Conservation (phyloP, 2,888 invertebrate genomes). For the Idaea aversata region DNA sequence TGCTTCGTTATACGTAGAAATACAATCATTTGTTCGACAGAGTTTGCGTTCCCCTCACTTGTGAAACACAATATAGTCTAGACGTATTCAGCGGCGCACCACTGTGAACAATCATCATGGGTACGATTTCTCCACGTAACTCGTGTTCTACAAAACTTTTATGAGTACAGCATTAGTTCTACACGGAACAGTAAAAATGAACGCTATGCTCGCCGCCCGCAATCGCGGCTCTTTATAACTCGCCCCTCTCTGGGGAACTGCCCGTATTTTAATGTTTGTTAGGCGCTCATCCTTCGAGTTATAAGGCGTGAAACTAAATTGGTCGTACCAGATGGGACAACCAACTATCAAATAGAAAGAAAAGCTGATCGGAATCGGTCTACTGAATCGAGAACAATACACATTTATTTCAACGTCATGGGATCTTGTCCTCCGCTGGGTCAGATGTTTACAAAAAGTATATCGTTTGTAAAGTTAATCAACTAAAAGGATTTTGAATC, state of each 20-base stretch:
- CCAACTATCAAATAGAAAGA: slow-evolving; percentile 27
- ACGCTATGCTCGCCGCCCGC: slow-evolving; percentile 17
- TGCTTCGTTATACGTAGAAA: slow-evolving; percentile 30
- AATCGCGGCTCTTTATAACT: slow-evolving; percentile 26
- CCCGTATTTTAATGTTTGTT: slow-evolving; percentile 29
- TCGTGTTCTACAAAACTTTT: slow-evolving; percentile 24
- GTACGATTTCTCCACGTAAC: slow-evolving; percentile 26
- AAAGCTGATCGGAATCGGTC: slow-evolving; percentile 29
- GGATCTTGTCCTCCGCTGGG: slow-evolving; percentile 30
- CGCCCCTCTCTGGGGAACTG: slow-evolving; percentile 17
- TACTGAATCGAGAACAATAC: slow-evolving; percentile 29
- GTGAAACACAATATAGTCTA: slow-evolving; percentile 54
- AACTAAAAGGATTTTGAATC: slow-evolving; percentile 31
- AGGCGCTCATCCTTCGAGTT: slow-evolving; percentile 27
- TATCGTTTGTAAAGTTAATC: slow-evolving; percentile 33
- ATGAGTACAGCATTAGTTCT: slow-evolving; percentile 22
- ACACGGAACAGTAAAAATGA: slow-evolving; percentile 25
- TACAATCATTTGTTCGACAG: slow-evolving; percentile 34
- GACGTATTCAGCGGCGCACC: slow-evolving; percentile 48
- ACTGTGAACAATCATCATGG: slow-evolving; percentile 29
- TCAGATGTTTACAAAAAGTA: slow-evolving; percentile 31
- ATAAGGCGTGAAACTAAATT: slow-evolving; percentile 33
- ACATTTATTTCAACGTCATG: slow-evolving; percentile 33
- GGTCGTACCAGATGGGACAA: slow-evolving; percentile 29
- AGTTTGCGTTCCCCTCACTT: slow-evolving; percentile 33